Evolutionary conservation across 2,888 invertebrate genomes (phyloP), one percentile per base, ranked within the genome.

Genomic region (Onthophagus sagittarius): DNA sequence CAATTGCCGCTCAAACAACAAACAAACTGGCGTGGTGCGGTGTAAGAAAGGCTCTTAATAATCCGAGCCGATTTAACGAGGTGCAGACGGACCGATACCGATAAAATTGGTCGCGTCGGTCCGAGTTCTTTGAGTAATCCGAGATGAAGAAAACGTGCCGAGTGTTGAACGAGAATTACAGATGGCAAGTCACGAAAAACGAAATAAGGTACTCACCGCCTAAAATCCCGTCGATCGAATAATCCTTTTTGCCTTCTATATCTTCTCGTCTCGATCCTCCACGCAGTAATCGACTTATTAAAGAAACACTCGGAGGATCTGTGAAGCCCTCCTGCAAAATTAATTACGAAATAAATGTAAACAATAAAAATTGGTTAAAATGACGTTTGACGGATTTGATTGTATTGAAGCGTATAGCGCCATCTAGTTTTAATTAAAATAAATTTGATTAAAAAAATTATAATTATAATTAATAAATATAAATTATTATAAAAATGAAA

Each of bases 261-360:
- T 93, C 93, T 80, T 94, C 94, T 78, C 92, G 89, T 70, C 84
- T 79, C 79, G 92, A 92, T 71, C 74, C 74, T 81, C 94, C 94
- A 78, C 97, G 90, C 80, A 98, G 89, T 72, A 97, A 90, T 79
- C 98, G 91, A 84, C 95, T 96, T 86, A 98, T 98, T 78, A 97
- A 96, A 85, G 96, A 95, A 80, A 97, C 95, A 76, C 96, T 97
- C 15, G 98, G 98, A 0, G 96, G 74, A 14, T 97, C 97, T 85
- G 96, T 95, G 79, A 96, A 89, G 75, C 96, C 95, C 79, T 96
- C 94, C 91, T 94, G 87, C 82, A 77, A 89, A 53, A 9, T 53
- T 2, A 53, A 53, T 53, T n/a, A n/a, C n/a, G n/a, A 53, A 53
- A 53, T 53, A 53, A 53, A n/a, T n/a, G n/a, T n/a, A n/a, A n/a